Percentiles rank a stretch among this genome's conserved stretches.
Evolutionary conservation across 2,888 invertebrate species (phyloP).

Genomic region (Trissolcus japonicus): DNA sequence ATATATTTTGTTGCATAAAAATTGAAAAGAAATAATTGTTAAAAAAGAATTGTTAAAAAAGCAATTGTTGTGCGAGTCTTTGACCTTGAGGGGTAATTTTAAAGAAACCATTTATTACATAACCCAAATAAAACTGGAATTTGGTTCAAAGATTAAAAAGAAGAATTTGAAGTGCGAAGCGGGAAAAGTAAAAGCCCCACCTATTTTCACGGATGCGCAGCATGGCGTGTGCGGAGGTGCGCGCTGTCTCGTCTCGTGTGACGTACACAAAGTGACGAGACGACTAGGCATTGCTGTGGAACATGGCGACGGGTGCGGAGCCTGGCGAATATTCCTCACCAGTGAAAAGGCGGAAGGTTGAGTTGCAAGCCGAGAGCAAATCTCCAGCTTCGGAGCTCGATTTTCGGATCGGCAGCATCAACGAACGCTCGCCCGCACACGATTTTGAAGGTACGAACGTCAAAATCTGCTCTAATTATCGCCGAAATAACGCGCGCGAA

Average conservation of each 20-base stretch:
- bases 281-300: slow-evolving; percentile 70
- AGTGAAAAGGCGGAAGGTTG: slow-evolving; percentile 74
- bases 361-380: slow-evolving; percentile 64
- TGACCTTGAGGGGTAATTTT: too few species aligned
- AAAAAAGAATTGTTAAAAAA: too few species aligned
- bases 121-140: too few species aligned
- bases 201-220: background rate
- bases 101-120: too few species aligned
- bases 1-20: too few species aligned
- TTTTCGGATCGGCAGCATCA: slow-evolving; percentile 63
- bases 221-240: background rate
- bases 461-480: slow-evolving; percentile 67
- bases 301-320: slow-evolving; percentile 76
- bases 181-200: background rate
- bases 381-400: slow-evolving; percentile 63
- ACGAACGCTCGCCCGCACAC: slow-evolving; percentile 62
- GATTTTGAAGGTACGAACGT: slow-evolving; percentile 72
- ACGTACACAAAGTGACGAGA: slow-evolving; percentile 11
- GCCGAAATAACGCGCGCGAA: slow-evolving; percentile 48
- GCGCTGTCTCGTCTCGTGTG: background rate
- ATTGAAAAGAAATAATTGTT: too few species aligned
- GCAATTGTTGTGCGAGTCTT: too few species aligned
- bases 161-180: background rate
- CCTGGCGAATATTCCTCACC: slow-evolving; percentile 74
- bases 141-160: background rate